Evolutionary conservation across 2,797 vertebrate species (phyloP), one percentile per base, ranked within the genome.

Genomic region (Myiothlypis chrysogaster): DNA sequence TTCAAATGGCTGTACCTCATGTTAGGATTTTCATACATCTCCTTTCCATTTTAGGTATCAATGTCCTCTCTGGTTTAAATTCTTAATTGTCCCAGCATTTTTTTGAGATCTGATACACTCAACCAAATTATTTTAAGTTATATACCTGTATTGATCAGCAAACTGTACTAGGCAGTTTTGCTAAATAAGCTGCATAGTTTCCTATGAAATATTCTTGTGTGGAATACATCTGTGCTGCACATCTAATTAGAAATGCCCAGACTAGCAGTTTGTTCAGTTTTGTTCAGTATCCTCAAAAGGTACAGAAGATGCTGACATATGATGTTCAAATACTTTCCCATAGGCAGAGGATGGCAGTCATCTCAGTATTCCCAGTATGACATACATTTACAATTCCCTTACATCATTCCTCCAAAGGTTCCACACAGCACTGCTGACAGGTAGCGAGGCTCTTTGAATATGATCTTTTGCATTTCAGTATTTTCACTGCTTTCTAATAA

Each of bases 381-480:
- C 71, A 89, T 2, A 50, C 75, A 95, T 96, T 95, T 96, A 68
- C 52, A 89, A 93, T 96, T 96, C 95, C 71, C n/a, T 94, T 85
- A 60, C 81, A 95, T 95, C 86, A 77, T 81, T 87, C 27, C 50
- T 89, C 64, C 60, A 57, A 53, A 83, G 46, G 28, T 90, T 92
- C 47, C 81, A 52, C 41, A 41, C 0, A 0, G 23, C 49, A 49
- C 14, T 3, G 2, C 46, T 94, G 94, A 71, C 78, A 92, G 75
- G 41, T 73, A 95, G 60, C 0, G 1, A 83, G 20, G 23, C 13
- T 68, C 53, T 90, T 94, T 84, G 77, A 73, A 84, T 83, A 55
- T 0, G 2, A 2, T 61, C 15, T 76, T 79, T 79, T 90, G 19
- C 44, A 43, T 80, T 89, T 94, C 46, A 39, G 18, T 85, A 43